Evolutionary conservation across 2,113 vertebrate genomes (phyloP).

Genomic region (Microtus pennsylvanicus): DNA sequence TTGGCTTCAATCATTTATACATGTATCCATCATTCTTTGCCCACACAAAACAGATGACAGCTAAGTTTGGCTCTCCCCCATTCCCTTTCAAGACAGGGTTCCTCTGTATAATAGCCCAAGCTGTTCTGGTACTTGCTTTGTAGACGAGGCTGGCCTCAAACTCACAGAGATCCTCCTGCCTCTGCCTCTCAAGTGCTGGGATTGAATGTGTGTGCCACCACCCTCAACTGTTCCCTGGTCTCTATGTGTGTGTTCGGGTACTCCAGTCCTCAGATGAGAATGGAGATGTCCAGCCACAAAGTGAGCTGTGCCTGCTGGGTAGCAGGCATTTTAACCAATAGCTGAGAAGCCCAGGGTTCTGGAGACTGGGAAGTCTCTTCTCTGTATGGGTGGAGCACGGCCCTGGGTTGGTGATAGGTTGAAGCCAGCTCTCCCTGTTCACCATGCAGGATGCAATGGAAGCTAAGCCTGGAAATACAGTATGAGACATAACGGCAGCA

Average conservation of each 20-base stretch:
- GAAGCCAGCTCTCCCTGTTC: not conserved
- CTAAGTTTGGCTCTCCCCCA: not conserved
- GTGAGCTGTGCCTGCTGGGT: not conserved
- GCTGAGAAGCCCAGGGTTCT: not conserved
- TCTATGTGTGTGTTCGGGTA: not conserved
- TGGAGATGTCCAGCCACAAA: not conserved
- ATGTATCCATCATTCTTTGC: not conserved
- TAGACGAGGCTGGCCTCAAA: not conserved
- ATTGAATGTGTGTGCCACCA: not conserved
- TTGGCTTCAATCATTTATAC: not conserved
- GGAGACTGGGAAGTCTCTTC: not conserved
- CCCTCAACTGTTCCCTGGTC: not conserved
- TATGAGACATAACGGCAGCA: not conserved
- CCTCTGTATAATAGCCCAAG: not conserved
- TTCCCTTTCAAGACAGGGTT: not conserved
- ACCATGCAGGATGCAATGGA: no score
- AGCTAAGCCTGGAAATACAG: not conserved
- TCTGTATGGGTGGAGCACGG: not conserved
- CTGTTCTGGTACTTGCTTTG: not conserved
- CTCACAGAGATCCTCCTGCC: not conserved
- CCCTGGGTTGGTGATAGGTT: rapidly evolving
- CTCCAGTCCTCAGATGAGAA: not conserved
- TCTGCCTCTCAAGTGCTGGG: not conserved
- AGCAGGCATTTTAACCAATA: not conserved
- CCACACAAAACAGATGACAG: not conserved